Conservation (phyloP, 1,140 invertebrate genomes). For the Musca vetustissima region DNA sequence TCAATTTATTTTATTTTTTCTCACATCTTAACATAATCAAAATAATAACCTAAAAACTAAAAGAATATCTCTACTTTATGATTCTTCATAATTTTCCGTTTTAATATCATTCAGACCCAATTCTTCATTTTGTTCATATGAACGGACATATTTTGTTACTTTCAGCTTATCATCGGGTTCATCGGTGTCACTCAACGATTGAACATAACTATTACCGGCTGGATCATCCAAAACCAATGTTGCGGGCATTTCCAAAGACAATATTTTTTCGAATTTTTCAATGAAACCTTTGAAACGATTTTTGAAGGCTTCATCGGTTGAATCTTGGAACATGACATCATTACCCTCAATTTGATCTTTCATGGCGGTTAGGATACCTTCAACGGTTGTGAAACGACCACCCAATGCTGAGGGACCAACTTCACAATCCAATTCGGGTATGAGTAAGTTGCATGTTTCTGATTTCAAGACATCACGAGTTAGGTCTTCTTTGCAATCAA, state of each 20-base stretch:
- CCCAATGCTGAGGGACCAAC: constrained; percentile 82
- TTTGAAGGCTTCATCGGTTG: constrained; percentile 61
- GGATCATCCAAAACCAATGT: constrained; percentile 93
- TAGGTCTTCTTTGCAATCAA: constrained; percentile 78
- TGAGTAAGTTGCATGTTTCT: constrained; percentile 83
- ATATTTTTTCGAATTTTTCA: constrained; percentile 68
- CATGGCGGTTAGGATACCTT: constrained; percentile 75
- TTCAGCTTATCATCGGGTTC: constrained; percentile 69
- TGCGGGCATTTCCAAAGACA: constrained; percentile 65
- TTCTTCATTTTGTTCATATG: constrained; percentile 91
- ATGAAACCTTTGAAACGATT: constrained; percentile 62
- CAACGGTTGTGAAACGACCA: constrained; percentile 93
- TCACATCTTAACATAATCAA: too few relatives aligned
- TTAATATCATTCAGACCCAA: constrained; percentile 97
- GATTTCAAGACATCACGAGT: constrained; percentile 94
- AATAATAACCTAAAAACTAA: too few relatives aligned
- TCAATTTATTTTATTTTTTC: too few relatives aligned
- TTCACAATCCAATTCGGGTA: constrained; percentile 90
- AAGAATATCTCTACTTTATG: too few relatives aligned
- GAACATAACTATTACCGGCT: constrained; percentile 95
- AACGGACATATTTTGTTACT: constrained; percentile 81
- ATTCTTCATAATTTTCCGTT: constrained; percentile 65
- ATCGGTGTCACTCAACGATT: constrained; percentile 78
- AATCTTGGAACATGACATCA: constrained; percentile 78
- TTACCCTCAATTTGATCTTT: constrained; percentile 68